A percentile compares a stretch with the other conserved stretches of the same genome.
phyloP scores from a whole-genome alignment of 2,113 vertebrate species.

The Daphoenositta chrysoptera region DNA sequence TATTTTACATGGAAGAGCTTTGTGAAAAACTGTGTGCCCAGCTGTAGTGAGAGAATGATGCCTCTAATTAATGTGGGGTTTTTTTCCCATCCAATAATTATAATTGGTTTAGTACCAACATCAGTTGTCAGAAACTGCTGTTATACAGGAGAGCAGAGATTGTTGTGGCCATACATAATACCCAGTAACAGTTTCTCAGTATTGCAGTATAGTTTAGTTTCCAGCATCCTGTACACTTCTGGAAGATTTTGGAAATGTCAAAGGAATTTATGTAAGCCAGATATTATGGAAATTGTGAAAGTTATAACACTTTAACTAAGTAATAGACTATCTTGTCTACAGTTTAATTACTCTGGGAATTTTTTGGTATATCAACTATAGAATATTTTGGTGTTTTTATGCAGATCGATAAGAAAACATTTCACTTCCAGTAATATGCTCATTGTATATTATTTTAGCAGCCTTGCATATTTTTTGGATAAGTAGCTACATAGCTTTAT shows the following conservation, averaged over 20 bases:
- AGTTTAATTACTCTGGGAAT: neutral
- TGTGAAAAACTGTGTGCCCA: neutral
- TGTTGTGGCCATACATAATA: neutral
- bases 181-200: neutral
- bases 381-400: neutral
- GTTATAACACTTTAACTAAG: neutral
- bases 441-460: neutral
- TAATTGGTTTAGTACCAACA: neutral
- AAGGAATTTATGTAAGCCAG: neutral
- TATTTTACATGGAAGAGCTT: neutral
- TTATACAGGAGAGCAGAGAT: neutral
- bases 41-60: neutral
- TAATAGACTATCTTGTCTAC: neutral
- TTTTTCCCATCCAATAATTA: neutral
- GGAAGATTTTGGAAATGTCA: neutral
- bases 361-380: neutral
- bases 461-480: neutral
- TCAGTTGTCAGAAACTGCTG: neutral
- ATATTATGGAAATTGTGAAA: neutral
- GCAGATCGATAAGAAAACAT: neutral
- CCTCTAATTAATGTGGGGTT: rapidly evolving
- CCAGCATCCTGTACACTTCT: neutral
- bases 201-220: neutral
- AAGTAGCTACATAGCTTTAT: neutral
- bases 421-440: neutral